A percentile compares a stretch with the other conserved stretches of the same genome.
Evolutionary conservation across 1,140 invertebrate species (phyloP).

Genomic region (Zaprionus tsacasi): DNA sequence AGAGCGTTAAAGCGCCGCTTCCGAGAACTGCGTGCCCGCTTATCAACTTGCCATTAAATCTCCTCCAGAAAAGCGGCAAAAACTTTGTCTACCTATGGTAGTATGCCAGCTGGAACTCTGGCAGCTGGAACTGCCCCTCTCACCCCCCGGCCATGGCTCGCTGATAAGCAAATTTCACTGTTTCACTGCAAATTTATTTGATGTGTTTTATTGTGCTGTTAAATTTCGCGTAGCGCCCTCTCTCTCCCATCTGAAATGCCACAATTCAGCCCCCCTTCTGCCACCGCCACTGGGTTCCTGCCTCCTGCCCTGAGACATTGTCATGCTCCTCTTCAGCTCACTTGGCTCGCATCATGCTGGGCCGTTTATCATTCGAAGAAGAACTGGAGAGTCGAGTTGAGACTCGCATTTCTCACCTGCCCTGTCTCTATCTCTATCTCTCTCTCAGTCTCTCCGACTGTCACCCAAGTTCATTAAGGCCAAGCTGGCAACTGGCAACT

Average conservation of each 20-base stretch:
- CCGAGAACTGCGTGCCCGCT: constrained; percentile 43
- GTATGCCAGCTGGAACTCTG: too few species aligned
- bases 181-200: constrained; percentile 70
- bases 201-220: constrained; percentile 79
- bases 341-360: constrained; percentile 64
- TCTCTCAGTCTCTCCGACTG: constrained; percentile 27
- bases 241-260: constrained; percentile 19
- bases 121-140: too few species aligned
- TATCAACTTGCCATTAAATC: constrained; percentile 79
- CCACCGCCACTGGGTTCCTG: too few species aligned
- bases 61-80: constrained; percentile 17
- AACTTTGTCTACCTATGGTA: constrained; percentile 36
- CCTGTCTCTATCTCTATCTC: not conserved
- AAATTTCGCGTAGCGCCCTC: constrained; percentile 67
- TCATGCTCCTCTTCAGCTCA: constrained; percentile 38
- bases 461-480: constrained; percentile 66
- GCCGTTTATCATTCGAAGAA: constrained; percentile 67
- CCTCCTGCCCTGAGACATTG: constrained; percentile 5
- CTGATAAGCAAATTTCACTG: constrained; percentile 73
- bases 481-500: constrained; percentile 17
- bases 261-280: not conserved
- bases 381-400: constrained; percentile 22
- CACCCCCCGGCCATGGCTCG: constrained; percentile 38
- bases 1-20: constrained; percentile 65
- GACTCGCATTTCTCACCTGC: constrained; percentile 44